These are phyloP conservation scores for Raphicerus campestris DNA, from an alignment of 2,113 vertebrate genomes.

Conservation along the genomic window DNA sequence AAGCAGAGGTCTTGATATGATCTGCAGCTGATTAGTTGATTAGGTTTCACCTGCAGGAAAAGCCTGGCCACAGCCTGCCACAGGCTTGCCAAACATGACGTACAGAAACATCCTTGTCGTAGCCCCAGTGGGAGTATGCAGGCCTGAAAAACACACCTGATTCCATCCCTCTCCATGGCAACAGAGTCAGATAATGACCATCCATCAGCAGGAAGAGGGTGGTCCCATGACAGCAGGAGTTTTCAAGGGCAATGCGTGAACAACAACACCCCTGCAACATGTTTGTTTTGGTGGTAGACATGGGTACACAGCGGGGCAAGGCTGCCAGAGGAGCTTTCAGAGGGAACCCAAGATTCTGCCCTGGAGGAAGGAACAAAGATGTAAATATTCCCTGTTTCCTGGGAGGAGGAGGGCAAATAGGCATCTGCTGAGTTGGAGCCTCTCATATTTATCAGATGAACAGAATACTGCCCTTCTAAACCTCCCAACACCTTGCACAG, in stretches of 20 bases:
- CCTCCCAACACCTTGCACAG: neutral
- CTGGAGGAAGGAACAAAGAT: neutral
- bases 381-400: neutral
- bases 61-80: conserved; percentile 16
- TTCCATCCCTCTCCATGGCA: conserved; percentile 29
- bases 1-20: conserved; percentile 38
- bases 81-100: conserved; percentile 31
- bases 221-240: neutral
- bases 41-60: conserved; percentile 52
- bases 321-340: neutral
- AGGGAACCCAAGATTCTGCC: neutral
- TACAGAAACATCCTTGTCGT: neutral
- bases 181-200: conserved; percentile 15
- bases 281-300: conserved; percentile 39
- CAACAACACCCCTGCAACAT: conserved; percentile 10
- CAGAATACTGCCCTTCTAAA: neutral
- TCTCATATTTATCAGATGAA: neutral
- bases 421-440: neutral
- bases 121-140: neutral
- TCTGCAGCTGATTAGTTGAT: conserved; percentile 40
- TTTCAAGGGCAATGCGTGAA: conserved; percentile 16
- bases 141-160: conserved; percentile 8
- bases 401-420: neutral
- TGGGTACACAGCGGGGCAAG: neutral
- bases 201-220: conserved; percentile 31